Base-by-base conservation (phyloP, 1,140 invertebrate species). In the Mycetomoellerius zeteki region DNA sequence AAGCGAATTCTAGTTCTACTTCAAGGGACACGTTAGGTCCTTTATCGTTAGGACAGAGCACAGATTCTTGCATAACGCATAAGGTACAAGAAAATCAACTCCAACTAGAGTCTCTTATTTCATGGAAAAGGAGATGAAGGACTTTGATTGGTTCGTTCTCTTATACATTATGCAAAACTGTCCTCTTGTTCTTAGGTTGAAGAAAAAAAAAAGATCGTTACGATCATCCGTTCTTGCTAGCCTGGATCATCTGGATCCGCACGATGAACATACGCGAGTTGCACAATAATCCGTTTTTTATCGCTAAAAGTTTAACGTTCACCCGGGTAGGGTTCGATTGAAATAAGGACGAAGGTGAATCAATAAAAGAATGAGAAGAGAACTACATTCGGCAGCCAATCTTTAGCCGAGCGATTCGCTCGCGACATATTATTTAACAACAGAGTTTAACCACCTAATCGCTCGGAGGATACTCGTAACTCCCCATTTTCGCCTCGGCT, bases 401-500 rank as follows among this genome's bases (percentile, higher is more conserved):
- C 92, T 92, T 93, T 92, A 91, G 93, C 72, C 93, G 71, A 92
- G 60, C 33, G 89, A 91, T 92, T 89, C 89, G 84, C 92, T 90
- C 86, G 93, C 93, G 93, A 94, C 92, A 93, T 94, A 93, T 94
- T 93, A 92, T 94, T 94, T 94, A 95, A 95, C 94, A 95, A 94
- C 93, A 94, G 87, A 92, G 91, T 94, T 91, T 93, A 94, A 94
- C 90, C 93, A 92, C 90, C 91, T 93, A 94, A 94, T 94, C 91
- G 85, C 92, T 90, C 84, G 88, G 85, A 92, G 88, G 90, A 92
- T 91, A 91, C 88, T 85, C 88, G 43, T 89, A 87, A 88, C 47
- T 88, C 88, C 60, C 82, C 89, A 85, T 84, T 7, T 37, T 37
- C 80, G 88, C 65, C 77, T 91, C 78, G 81, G 62, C 67, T 80